Evolutionary conservation across 2,797 vertebrate species (phyloP), one percentile per base, ranked within the genome.

Genomic region (Hippoglossus hippoglossus): DNA sequence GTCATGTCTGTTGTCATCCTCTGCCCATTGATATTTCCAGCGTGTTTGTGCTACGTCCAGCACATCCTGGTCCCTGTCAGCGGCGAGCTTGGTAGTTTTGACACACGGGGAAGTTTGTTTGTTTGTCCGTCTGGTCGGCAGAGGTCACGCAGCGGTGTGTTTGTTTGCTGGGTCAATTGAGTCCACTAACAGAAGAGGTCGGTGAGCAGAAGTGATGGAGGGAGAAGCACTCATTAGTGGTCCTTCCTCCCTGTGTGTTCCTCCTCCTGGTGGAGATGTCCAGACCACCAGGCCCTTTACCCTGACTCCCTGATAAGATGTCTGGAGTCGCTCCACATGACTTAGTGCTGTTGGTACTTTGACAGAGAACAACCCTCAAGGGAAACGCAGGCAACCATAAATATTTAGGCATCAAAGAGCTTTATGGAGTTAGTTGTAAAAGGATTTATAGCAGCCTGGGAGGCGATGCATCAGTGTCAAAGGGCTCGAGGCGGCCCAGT

Each of bases 391-490:
- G 90, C 89, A 92, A 92, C 91, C 91, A 93, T 94, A 95, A 95
- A 95, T 95, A 95, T 95, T 95, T 95, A 94, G 93, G 90, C 89
- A 92, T 91, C 89, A 84, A 93, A 94, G 93, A 93, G 92, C 91
- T 95, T 94, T 94, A 94, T 93, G 87, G 93, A 94, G 93, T 94
- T 94, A 94, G 92, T 94, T 94, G 91, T 94, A 92, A 95, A 94
- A 92, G 90, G 94, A 94, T 95, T 95, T 95, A 94, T 92, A 81
- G 88, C 80, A 77, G 89, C 84, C 85, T 82, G 69, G 71, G 82
- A 93, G 90, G 89, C 80, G 53, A 87, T 85, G 91, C 88, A 91
- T 91, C 92, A 86, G 86, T 87, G 87, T 89, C 85, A 78, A 82
- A 85, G 77, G 80, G 75, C 84, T 84, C 60, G 73, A 84, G 77